These are phyloP conservation scores for Thermophis baileyi DNA, from an alignment of 2,113 vertebrate genomes.

Conservation along the genomic window DNA sequence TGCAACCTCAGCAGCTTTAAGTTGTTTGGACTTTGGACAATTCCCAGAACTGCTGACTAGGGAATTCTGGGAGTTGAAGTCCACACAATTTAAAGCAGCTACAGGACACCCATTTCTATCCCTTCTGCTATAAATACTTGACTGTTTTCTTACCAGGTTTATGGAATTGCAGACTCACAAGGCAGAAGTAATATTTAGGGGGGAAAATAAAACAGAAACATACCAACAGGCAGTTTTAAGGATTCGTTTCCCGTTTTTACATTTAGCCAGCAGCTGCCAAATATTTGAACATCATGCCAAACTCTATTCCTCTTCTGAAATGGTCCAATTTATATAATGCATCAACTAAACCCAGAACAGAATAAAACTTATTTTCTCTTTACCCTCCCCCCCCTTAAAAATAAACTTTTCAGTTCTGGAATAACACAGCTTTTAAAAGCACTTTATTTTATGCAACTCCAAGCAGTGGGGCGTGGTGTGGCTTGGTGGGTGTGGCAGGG, in stretches of 20 bases:
- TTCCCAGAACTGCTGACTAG: not conserved
- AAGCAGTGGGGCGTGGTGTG: no score
- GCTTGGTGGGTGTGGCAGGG: no score
- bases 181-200: not conserved
- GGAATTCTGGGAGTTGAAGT: not conserved
- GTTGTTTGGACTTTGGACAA: not conserved
- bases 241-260: not conserved
- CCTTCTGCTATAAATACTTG: not conserved
- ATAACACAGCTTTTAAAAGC: constrained; percentile 30
- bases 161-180: not conserved
- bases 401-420: not conserved
- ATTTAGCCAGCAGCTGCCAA: not conserved
- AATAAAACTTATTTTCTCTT: not conserved
- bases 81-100: not conserved
- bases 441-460: constrained; percentile 23
- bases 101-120: not conserved
- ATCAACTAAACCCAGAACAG: not conserved
- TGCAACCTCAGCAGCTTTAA: not conserved
- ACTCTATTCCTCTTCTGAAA: not conserved
- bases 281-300: not conserved
- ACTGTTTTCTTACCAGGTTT: not conserved
- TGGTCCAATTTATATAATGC: not conserved
- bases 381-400: not conserved
- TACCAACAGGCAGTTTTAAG: not conserved
- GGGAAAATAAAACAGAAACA: not conserved